phyloP scores from a whole-genome alignment of 53 echinoderm and acorn worm species.

The Antedon mediterranea region DNA sequence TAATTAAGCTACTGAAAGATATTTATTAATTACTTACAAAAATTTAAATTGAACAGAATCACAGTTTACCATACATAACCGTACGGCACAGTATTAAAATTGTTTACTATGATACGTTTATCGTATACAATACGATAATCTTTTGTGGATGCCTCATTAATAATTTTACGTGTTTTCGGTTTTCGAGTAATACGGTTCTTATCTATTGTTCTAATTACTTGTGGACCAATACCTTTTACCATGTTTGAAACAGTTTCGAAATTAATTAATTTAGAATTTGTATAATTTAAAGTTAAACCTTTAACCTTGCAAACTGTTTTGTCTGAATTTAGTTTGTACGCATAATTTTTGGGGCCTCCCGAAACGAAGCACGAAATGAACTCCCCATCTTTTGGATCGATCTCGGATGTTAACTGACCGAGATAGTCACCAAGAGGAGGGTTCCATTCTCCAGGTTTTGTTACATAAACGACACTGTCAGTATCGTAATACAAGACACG shows the following conservation, averaged over 20 bases:
- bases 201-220: background rate
- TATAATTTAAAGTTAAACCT: no score
- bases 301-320: no score
- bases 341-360: no score
- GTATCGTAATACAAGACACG: no score
- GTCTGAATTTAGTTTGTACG: constrained; percentile 33
- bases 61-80: no score
- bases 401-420: constrained; percentile 43
- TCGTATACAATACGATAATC: constrained; percentile 50
- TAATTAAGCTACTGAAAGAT: no score
- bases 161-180: background rate
- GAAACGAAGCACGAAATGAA: constrained; percentile 44
- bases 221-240: constrained; percentile 19
- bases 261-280: constrained; percentile 26
- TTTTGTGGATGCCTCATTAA: constrained; percentile 15
- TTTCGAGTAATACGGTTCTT: background rate
- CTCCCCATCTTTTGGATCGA: constrained; percentile 22
- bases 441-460: constrained; percentile 18
- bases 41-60: no score
- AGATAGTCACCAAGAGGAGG: constrained; percentile 23
- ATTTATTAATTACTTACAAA: no score
- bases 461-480: constrained; percentile 24
- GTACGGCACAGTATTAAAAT: constrained; percentile 39
- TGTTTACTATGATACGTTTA: constrained; percentile 25
- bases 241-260: constrained; percentile 28